Evolutionary conservation across 2,797 vertebrate species (phyloP).

Genomic region (Prunella strophiata): DNA sequence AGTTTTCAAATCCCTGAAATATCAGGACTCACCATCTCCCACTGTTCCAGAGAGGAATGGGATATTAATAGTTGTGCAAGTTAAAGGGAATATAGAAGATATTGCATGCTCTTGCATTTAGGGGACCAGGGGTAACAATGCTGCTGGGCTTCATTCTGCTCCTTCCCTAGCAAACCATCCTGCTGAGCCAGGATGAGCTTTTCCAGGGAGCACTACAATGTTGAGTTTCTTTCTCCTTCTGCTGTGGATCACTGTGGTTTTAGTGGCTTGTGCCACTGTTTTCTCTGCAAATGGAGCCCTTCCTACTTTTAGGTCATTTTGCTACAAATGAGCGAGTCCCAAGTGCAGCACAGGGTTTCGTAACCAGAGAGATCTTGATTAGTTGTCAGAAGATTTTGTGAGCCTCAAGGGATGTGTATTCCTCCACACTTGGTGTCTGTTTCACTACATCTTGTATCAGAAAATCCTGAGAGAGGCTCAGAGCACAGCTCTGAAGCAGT

Average conservation of each 20-base stretch:
- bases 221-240: neutral
- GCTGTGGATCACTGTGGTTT: neutral
- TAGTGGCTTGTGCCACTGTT: neutral
- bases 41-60: neutral
- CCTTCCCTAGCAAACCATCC: neutral
- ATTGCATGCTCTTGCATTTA: neutral
- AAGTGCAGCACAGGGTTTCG: neutral
- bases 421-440: neutral
- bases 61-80: neutral
- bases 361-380: neutral
- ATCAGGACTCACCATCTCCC: neutral
- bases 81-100: neutral
- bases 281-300: neutral
- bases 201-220: accelerated
- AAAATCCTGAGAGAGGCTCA: neutral
- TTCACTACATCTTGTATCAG: accelerated
- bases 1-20: neutral
- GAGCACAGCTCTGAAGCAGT: neutral
- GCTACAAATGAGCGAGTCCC: neutral
- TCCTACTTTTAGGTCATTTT: neutral
- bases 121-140: neutral
- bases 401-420: neutral
- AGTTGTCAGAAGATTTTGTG: neutral
- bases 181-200: neutral
- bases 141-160: neutral